A percentile compares a stretch with the other conserved stretches of the same genome.
phyloP scores from a whole-genome alignment of 2,113 vertebrate genomes.

The Strix aluco region DNA sequence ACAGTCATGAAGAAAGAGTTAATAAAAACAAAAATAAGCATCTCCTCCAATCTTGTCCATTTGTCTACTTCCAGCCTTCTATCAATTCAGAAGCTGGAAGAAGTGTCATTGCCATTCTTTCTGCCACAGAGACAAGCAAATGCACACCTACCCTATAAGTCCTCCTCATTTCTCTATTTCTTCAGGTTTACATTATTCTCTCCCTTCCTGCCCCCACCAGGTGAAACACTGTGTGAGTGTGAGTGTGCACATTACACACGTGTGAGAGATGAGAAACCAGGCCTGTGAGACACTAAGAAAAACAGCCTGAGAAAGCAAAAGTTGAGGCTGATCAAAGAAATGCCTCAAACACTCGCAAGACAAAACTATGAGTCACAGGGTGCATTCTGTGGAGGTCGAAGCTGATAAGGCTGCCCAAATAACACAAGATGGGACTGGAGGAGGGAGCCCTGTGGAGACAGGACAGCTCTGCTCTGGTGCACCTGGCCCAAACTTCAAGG shows the following conservation, averaged over 20 bases:
- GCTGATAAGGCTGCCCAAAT: too few species aligned
- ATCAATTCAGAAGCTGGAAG: neutral
- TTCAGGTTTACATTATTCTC: neutral
- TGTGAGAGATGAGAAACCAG: too few species aligned
- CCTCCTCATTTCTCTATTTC: neutral
- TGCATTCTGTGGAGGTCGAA: too few species aligned
- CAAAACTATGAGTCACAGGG: too few species aligned
- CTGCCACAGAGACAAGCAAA: neutral
- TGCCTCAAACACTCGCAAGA: too few species aligned
- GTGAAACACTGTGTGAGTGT: neutral
- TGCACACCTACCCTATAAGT: neutral
- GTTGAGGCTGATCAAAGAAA: too few species aligned
- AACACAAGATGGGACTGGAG: too few species aligned
- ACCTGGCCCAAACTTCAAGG: too few species aligned
- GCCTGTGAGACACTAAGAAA: too few species aligned
- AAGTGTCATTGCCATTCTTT: neutral
- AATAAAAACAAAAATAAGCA: neutral
- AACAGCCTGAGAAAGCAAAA: too few species aligned
- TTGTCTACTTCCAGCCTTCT: neutral
- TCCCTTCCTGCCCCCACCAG: neutral
- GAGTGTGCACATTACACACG: neutral
- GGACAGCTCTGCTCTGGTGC: too few species aligned
- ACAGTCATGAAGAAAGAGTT: neutral
- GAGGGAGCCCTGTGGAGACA: too few species aligned
- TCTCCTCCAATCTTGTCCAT: neutral